Evolutionary conservation across 2,797 vertebrate genomes (phyloP).

Genomic region (Etheostoma perlongum): DNA sequence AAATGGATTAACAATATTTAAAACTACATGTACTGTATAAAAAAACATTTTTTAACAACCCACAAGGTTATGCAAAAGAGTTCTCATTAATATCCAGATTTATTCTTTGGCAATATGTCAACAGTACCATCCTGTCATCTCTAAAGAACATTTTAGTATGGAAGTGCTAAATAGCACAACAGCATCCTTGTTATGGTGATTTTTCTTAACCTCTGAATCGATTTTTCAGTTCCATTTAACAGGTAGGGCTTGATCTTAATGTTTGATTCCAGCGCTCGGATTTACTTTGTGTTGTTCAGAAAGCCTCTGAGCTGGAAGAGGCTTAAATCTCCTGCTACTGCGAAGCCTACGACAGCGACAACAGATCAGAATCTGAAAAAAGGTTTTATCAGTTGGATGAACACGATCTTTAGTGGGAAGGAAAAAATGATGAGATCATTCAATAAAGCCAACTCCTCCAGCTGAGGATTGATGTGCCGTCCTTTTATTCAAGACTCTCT

Average conservation of each 20-base stretch:
- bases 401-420: background rate
- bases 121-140: background rate
- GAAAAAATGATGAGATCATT: conserved; percentile 7
- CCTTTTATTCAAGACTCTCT: background rate
- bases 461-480: conserved; percentile 19
- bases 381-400: background rate
- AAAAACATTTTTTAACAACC: background rate
- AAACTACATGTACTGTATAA: background rate
- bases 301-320: conserved; percentile 1
- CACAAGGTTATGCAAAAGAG: background rate
- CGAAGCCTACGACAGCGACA: conserved; percentile 14
- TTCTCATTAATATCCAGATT: background rate
- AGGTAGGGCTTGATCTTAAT: background rate
- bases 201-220: background rate
- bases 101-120: background rate
- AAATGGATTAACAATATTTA: background rate
- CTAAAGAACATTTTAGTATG: background rate
- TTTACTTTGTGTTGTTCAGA: conserved; percentile 12
- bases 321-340: background rate
- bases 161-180: accelerated
- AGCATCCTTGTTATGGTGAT: background rate
- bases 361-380: background rate
- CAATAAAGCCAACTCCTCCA: background rate
- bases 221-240: background rate
- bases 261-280: background rate